Percentiles rank a stretch among this genome's conserved stretches.
Evolutionary conservation across 2,888 invertebrate genomes (phyloP).

Genomic region (Melipona beecheii): DNA sequence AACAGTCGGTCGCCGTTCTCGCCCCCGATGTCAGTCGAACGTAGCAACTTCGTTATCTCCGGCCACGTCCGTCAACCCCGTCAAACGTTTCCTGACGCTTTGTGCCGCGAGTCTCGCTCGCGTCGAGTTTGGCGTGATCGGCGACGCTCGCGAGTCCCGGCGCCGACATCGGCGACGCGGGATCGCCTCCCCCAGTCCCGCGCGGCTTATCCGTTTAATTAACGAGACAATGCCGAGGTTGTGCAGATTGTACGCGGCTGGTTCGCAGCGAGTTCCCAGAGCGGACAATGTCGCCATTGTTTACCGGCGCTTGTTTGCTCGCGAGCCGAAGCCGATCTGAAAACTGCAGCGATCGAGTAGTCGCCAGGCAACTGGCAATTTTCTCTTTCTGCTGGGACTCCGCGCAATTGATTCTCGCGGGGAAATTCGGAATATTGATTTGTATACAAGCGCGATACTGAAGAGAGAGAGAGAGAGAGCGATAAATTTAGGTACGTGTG

Average conservation of each 20-base stretch:
- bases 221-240: slow-evolving; percentile 79
- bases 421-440: neutral
- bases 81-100: slow-evolving; percentile 78
- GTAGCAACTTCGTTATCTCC: slow-evolving; percentile 71
- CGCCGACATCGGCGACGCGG: slow-evolving; percentile 47
- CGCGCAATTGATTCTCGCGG: neutral
- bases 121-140: slow-evolving; percentile 51
- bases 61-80: slow-evolving; percentile 73
- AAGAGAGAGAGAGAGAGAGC: too few species aligned
- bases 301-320: slow-evolving; percentile 42
- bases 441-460: neutral
- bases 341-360: slow-evolving; percentile 1
- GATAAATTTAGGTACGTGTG: neutral
- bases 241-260: slow-evolving; percentile 69
- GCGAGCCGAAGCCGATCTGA: neutral
- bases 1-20: neutral
- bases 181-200: slow-evolving; percentile 52
- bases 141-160: slow-evolving; percentile 49
- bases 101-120: slow-evolving; percentile 65
- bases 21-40: slow-evolving; percentile 44
- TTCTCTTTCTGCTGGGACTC: too few species aligned
- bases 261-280: slow-evolving; percentile 61
- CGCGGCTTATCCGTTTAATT: slow-evolving; percentile 83
- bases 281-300: slow-evolving; percentile 78
- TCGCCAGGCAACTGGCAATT: neutral